A percentile compares a stretch with the other conserved stretches of the same genome.
phyloP scores from a whole-genome alignment of 2,797 vertebrate species.

The Champsocephalus esox region DNA sequence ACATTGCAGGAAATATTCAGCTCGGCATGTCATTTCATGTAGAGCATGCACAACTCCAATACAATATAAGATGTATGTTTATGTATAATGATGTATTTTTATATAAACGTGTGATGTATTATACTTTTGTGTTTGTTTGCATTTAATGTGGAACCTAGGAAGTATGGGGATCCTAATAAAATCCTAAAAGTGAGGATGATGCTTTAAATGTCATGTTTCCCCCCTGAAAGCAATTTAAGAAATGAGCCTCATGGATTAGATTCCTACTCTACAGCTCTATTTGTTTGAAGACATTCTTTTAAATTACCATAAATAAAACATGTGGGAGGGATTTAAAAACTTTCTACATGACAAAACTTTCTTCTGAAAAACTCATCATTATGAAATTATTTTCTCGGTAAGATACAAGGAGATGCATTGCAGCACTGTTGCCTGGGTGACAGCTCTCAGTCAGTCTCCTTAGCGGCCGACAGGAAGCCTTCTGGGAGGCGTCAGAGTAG shows the following conservation, averaged over 20 bases:
- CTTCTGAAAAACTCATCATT: not conserved
- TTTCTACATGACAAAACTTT: not conserved
- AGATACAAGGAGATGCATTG: constrained; percentile 2
- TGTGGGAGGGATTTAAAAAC: not conserved
- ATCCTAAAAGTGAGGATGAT: constrained; percentile 5
- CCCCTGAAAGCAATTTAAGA: not conserved
- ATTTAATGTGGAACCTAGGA: no score
- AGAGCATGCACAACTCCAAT: no score
- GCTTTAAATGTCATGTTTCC: constrained; percentile 33
- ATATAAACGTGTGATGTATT: no score
- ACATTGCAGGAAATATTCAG: constrained; percentile 39
- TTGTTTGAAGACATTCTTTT: not conserved
- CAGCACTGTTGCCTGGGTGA: constrained; percentile 62
- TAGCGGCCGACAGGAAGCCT: constrained; percentile 52
- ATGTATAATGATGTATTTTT: no score
- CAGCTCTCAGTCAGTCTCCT: constrained; percentile 52
- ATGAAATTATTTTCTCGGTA: not conserved
- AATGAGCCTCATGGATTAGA: constrained; percentile 1
- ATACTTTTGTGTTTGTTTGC: no score
- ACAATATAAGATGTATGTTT: no score
- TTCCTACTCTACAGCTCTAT: not conserved
- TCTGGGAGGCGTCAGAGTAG: constrained; percentile 55
- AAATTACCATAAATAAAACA: not conserved
- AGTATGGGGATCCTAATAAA: no score
- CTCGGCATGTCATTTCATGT: constrained; percentile 3